These are phyloP conservation scores for Drosophila kurseongensis DNA, from an alignment of 1,140 invertebrate species.

Conservation along the genomic window DNA sequence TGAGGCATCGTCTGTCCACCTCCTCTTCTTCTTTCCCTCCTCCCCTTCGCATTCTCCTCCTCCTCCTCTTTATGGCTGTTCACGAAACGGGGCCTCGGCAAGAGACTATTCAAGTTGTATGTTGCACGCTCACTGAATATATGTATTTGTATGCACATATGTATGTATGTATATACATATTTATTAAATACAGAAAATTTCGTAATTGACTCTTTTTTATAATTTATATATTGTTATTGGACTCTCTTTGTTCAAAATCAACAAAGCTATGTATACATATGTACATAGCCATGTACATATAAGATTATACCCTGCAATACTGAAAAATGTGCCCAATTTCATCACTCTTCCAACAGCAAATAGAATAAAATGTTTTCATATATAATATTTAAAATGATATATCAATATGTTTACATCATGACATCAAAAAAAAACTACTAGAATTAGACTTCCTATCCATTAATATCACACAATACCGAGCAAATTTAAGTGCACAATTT, in stretches of 20 bases:
- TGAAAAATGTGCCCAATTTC: too few relatives aligned
- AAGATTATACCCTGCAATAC: too few relatives aligned
- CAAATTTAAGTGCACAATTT: not conserved
- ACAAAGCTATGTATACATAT: not conserved
- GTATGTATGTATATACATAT: not conserved
- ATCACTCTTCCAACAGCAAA: too few relatives aligned
- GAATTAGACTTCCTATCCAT: not conserved
- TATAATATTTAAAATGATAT: too few relatives aligned
- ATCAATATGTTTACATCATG: too few relatives aligned
- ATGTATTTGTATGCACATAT: not conserved
- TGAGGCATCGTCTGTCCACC: conserved; percentile 26
- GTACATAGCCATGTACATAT: too few relatives aligned
- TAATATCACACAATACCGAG: not conserved
- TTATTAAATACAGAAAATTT: conserved; percentile 10
- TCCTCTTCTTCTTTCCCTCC: not conserved
- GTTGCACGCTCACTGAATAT: conserved; percentile 8
- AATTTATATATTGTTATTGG: conserved; percentile 3
- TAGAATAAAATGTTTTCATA: too few relatives aligned
- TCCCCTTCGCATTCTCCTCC: not conserved
- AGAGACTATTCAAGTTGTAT: conserved; percentile 75
- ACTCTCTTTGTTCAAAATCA: conserved; percentile 15
- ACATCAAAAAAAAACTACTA: not conserved
- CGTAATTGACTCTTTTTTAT: conserved; percentile 30
- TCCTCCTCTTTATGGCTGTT: conserved; percentile 25
- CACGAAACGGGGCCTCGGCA: conserved; percentile 63